phyloP scores from a whole-genome alignment of 2,113 vertebrate genomes.

The Albula goreensis region DNA sequence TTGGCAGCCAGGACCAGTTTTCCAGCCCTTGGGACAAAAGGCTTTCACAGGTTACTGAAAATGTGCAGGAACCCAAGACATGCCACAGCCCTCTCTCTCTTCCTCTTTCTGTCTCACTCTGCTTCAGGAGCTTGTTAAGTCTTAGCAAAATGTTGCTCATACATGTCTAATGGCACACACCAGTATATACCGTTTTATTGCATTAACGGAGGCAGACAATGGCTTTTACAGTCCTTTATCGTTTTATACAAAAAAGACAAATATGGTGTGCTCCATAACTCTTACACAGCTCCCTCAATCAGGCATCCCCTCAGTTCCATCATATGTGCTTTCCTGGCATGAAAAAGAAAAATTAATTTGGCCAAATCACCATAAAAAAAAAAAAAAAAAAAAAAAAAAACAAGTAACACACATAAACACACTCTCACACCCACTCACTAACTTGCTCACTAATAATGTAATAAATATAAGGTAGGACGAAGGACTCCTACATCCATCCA shows the following conservation, averaged over 20 bases:
- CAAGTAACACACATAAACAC: too few species aligned
- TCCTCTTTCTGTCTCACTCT: not conserved
- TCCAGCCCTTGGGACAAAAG: conserved; percentile 67
- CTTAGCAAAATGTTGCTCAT: not conserved
- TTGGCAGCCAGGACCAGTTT: conserved; percentile 57
- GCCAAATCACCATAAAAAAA: not conserved
- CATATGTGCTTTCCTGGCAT: not conserved
- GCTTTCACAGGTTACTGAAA: conserved; percentile 54
- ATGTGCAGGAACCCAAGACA: conserved; percentile 39
- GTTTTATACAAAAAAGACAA: too few species aligned
- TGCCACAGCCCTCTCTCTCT: conserved; percentile 17
- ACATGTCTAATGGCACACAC: not conserved
- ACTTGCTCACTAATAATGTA: not conserved
- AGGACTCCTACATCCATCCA: not conserved
- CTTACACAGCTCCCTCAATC: too few species aligned
- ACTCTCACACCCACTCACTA: not conserved
- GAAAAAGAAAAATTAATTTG: not conserved
- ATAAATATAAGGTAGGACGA: not conserved
- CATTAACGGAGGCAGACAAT: too few species aligned
- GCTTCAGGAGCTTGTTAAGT: not conserved
- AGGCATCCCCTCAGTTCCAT: too few species aligned
- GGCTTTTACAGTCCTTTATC: too few species aligned
- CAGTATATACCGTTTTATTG: not conserved
- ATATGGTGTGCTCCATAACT: too few species aligned
- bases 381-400: not conserved